Percentiles rank a stretch among this genome's conserved stretches.
Evolutionary conservation across 2,113 vertebrate genomes (phyloP).

Genomic region (Petaurus breviceps): DNA sequence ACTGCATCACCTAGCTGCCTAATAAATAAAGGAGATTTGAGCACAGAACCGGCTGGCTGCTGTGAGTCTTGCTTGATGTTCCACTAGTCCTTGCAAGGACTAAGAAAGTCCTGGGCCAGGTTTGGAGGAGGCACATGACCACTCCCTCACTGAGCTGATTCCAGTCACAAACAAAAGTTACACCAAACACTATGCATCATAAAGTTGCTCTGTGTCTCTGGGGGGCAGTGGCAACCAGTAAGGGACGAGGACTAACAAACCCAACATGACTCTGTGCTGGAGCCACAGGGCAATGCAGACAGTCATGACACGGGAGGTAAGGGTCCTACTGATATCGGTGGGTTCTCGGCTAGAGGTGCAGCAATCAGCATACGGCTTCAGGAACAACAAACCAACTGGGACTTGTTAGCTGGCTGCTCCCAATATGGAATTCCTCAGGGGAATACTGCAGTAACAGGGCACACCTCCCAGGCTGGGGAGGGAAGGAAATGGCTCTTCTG

Average conservation of each 20-base stretch:
- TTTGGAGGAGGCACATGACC: neutral
- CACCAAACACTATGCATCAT: neutral
- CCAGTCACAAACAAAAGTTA: neutral
- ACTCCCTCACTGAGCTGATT: neutral
- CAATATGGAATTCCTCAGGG: slow-evolving; percentile 33
- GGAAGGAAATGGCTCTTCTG: slow-evolving; percentile 50
- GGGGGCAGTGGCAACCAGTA: neutral
- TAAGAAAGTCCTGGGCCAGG: neutral
- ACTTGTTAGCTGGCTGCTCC: slow-evolving; percentile 50
- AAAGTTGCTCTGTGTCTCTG: neutral
- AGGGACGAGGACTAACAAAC: neutral
- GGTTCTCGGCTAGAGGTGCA: neutral
- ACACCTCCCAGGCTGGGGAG: slow-evolving; percentile 68
- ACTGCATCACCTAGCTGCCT: neutral
- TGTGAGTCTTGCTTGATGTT: neutral
- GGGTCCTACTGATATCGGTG: neutral
- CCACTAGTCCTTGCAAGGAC: neutral
- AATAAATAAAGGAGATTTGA: neutral
- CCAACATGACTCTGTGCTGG: neutral
- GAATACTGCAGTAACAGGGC: slow-evolving; percentile 26
- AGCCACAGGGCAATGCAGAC: neutral
- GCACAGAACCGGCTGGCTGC: neutral
- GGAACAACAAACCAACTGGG: neutral
- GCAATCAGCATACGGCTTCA: slow-evolving; percentile 4
- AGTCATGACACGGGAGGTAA: neutral